Evolutionary conservation across 2,797 vertebrate species (phyloP), one percentile per base, ranked within the genome.

Genomic region (Anguilla megastoma): DNA sequence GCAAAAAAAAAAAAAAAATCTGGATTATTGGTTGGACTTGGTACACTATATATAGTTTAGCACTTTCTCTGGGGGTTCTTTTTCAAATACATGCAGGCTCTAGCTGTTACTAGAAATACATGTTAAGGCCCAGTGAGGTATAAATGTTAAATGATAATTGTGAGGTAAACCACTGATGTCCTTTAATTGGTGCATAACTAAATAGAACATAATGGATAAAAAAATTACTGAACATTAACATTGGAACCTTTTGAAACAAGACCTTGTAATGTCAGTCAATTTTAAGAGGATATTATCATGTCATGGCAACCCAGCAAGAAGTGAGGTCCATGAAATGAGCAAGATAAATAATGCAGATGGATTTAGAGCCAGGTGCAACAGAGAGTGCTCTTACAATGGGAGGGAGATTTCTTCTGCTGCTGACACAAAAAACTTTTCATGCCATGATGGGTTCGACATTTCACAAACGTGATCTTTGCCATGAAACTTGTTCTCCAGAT

Each of bases 321-420:
- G 41, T 82, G 6, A 82, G 36, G 79, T 82, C 45, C 45, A n/a
- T 48, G 45, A 82, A 82, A 82, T 82, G 41, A 82, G 24, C 45
- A 48, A 50, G 41, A 24, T 50, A 50, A 24, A 82, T 82, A 82
- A 82, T 82, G 45, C 27, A n/a, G 45, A 82, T 50, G 18, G 18
- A 82, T 82, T 50, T 82, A 82, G 79, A 50, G 41, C 79, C 41
- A 82, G 74, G 74, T 76, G 33, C 33, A 76, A 76, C 69, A 41
- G 45, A 82, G 79, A 12, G 41, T 36, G 14, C 36, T 79, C 74
- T 79, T 79, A 79, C 7, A 82, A 82, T 50, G 79, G 79, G 7
- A 82, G 79, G 79, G 41, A 82, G 79, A 50, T 84, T 52, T 60
- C 80, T 60, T 71, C 6, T 36, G 14, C 50, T 14, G 3, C 12